Conservation (phyloP, 2,113 vertebrate genomes). For the Misgurnus anguillicaudatus region DNA sequence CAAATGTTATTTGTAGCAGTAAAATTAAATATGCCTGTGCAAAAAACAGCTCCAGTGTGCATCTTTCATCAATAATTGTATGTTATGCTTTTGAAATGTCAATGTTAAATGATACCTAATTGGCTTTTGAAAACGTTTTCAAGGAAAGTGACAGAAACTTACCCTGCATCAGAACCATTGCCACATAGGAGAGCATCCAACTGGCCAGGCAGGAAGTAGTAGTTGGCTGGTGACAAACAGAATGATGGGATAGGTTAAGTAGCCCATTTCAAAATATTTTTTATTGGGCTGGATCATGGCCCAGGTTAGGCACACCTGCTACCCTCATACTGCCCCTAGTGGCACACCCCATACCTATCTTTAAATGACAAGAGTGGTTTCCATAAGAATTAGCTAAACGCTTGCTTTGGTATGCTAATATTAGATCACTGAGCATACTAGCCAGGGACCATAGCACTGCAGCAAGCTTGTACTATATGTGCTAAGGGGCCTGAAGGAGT, state of each 20-base stretch:
- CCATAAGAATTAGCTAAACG: too few species aligned
- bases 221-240: slow-evolving; percentile 82
- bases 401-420: too few species aligned
- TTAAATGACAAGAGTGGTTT: too few species aligned
- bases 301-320: too few species aligned
- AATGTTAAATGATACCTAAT: background rate
- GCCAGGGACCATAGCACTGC: too few species aligned
- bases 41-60: background rate
- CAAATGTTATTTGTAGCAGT: background rate
- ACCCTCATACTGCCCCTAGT: too few species aligned
- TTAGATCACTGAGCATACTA: too few species aligned
- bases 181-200: slow-evolving; percentile 93
- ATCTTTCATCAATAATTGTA: background rate
- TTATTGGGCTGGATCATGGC: too few species aligned
- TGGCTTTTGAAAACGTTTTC: background rate
- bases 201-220: slow-evolving; percentile 84
- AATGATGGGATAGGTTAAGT: slow-evolving; percentile 32
- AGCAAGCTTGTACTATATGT: too few species aligned
- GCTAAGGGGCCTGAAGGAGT: too few species aligned
- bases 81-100: background rate
- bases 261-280: background rate
- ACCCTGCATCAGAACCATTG: slow-evolving; percentile 97
- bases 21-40: background rate
- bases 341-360: too few species aligned
- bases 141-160: slow-evolving; percentile 62